phyloP scores from a whole-genome alignment of 2,797 vertebrate genomes.

The Notoglanidium macrostoma region DNA sequence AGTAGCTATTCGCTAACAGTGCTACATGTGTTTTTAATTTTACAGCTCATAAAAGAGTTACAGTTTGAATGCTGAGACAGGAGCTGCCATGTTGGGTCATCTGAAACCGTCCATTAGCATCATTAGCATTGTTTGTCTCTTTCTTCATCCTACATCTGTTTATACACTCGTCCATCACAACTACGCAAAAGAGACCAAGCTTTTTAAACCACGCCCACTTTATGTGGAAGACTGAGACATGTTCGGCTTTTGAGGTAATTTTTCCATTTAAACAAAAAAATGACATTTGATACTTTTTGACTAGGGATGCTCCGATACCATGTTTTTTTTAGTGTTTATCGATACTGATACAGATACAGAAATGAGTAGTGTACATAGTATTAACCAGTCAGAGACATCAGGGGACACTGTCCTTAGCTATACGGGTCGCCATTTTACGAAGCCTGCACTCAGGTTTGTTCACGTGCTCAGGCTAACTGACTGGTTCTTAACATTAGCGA shows the following conservation, averaged over 20 bases:
- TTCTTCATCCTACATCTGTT: background rate
- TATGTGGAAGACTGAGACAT: slow-evolving; percentile 6
- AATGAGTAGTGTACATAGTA: no score
- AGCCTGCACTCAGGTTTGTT: background rate
- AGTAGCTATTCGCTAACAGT: background rate
- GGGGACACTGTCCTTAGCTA: background rate
- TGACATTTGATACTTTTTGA: background rate
- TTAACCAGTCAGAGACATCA: background rate
- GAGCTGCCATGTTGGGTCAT: background rate
- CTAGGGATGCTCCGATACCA: background rate
- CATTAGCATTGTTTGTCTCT: background rate
- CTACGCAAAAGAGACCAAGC: background rate
- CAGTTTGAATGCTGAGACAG: background rate
- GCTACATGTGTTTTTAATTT: background rate
- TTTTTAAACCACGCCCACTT: background rate
- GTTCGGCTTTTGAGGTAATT: background rate
- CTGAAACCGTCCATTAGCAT: no score
- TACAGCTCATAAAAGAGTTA: background rate
- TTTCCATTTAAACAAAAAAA: background rate
- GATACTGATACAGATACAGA: no score
- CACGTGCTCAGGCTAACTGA: background rate
- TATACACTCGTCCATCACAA: background rate
- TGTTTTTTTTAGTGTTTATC: background rate
- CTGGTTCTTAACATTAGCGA: background rate
- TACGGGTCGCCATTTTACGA: background rate